These are phyloP conservation scores for Lycocorax pyrrhopterus DNA, from an alignment of 2,113 vertebrate species.

Conservation along the genomic window DNA sequence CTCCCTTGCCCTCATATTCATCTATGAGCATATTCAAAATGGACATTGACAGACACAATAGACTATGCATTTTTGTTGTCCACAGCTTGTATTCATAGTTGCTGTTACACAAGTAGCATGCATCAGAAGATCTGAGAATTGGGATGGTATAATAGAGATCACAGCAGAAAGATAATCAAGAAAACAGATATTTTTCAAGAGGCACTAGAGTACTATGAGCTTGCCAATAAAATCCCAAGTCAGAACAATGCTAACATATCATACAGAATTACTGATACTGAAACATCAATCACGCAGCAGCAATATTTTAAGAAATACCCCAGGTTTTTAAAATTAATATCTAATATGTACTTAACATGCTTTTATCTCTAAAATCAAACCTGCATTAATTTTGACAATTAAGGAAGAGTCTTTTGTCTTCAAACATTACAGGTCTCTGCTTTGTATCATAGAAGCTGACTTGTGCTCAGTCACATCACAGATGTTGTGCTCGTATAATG, in stretches of 20 bases:
- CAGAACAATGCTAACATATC: neutral
- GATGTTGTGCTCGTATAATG: neutral
- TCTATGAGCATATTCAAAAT: neutral
- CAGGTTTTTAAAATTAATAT: neutral
- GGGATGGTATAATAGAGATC: neutral
- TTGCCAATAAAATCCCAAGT: neutral
- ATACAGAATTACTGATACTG: neutral
- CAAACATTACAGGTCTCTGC: neutral
- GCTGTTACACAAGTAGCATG: neutral
- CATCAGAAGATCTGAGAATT: neutral
- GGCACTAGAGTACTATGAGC: neutral
- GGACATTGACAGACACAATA: neutral
- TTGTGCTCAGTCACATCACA: neutral
- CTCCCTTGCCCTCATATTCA: neutral
- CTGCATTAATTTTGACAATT: neutral
- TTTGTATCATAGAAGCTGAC: neutral
- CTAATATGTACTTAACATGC: neutral
- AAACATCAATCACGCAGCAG: neutral
- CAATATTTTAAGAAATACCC: neutral
- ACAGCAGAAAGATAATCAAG: neutral
- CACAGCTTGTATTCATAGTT: neutral
- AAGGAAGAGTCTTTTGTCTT: neutral
- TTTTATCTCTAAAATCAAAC: neutral
- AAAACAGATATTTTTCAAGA: neutral
- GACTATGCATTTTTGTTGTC: neutral